A percentile compares a stretch with the other conserved stretches of the same genome.
phyloP scores from a whole-genome alignment of 2,888 invertebrate genomes.

The Chrysolina americana region DNA sequence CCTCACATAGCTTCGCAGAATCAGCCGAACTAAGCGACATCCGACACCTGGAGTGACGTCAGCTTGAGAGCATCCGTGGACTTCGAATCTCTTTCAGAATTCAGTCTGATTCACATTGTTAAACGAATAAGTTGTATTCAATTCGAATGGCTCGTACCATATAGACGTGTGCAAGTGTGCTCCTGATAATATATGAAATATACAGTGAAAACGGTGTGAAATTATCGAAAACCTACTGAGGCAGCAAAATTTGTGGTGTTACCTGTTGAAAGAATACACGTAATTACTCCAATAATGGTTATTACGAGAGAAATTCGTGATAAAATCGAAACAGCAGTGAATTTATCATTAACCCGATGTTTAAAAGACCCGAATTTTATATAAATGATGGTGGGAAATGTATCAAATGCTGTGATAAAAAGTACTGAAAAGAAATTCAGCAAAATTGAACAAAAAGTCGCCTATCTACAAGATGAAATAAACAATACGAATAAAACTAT shows the following conservation, averaged over 20 bases:
- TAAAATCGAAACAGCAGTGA: conserved; percentile 18
- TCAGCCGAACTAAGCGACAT: too few species aligned
- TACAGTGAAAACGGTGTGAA: conserved; percentile 22
- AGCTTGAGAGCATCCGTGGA: too few species aligned
- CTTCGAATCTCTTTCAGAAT: too few species aligned
- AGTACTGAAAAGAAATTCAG: conserved; percentile 11
- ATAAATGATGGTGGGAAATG: conserved; percentile 15
- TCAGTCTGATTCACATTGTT: too few species aligned
- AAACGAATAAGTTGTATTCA: too few species aligned
- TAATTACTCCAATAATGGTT: neutral
- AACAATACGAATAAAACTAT: neutral
- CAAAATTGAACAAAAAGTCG: conserved; percentile 18
- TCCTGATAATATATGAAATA: conserved; percentile 15
- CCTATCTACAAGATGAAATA: conserved; percentile 12
- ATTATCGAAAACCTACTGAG: neutral
- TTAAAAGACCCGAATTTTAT: conserved; percentile 23
- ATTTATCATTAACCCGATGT: conserved; percentile 16
- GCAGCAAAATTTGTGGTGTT: neutral
- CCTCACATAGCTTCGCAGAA: too few species aligned
- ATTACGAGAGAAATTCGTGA: neutral
- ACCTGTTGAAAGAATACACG: neutral
- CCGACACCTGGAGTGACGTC: too few species aligned
- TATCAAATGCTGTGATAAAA: conserved; percentile 13
- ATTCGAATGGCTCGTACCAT: conserved; percentile 9
- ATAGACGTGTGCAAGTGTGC: conserved; percentile 25